phyloP scores from a whole-genome alignment of 2,113 vertebrate genomes.

The Myxocyprinus asiaticus region DNA sequence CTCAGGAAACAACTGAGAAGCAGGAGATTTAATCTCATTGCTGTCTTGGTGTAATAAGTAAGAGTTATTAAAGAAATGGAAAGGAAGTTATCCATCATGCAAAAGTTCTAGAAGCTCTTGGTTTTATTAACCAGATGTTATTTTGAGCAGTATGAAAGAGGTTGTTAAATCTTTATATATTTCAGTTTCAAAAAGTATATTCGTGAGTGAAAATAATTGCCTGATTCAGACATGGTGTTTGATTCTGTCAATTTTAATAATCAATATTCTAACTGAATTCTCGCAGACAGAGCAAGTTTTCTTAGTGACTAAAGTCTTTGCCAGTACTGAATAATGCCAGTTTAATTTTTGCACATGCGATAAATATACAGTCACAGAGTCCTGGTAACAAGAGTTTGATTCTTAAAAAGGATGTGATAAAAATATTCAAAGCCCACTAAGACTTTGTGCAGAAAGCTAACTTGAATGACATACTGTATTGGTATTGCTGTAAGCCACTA shows the following conservation, averaged over 20 bases:
- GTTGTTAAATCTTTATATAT: neutral
- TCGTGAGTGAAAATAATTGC: neutral
- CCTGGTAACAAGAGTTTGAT: neutral
- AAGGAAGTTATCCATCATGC: neutral
- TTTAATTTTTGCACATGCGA: neutral
- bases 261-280: neutral
- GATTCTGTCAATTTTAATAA: slow-evolving; percentile 1
- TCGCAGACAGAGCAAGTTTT: slow-evolving; percentile 14
- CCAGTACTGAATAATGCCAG: slow-evolving; percentile 6
- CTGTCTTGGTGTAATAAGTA: too few species aligned
- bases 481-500: too few species aligned
- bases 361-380: neutral
- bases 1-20: too few species aligned
- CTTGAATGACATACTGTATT: neutral
- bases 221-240: neutral
- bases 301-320: slow-evolving; percentile 20
- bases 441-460: neutral
- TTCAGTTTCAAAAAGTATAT: neutral
- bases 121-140: neutral
- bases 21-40: too few species aligned
- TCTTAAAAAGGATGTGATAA: slow-evolving; percentile 4
- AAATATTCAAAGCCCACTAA: neutral
- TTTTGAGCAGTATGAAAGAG: neutral
- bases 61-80: too few species aligned
- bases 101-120: neutral